These are phyloP conservation scores for Trilocha varians DNA, from an alignment of 2,888 invertebrate species.

Conservation along the genomic window DNA sequence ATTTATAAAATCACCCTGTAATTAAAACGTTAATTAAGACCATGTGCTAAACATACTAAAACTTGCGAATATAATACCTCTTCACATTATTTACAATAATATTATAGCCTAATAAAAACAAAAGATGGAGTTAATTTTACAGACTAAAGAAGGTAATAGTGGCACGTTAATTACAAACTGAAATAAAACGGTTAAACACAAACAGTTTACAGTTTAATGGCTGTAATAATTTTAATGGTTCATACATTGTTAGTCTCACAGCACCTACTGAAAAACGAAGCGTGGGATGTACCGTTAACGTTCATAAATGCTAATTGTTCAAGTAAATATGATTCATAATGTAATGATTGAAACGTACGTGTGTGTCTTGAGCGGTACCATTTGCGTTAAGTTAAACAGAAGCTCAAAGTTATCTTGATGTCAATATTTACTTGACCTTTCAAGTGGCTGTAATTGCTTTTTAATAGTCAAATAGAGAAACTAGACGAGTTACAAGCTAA, in stretches of 20 bases:
- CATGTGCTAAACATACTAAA: too few relatives aligned
- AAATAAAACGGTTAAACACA: slow-evolving; percentile 15
- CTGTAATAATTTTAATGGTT: too few relatives aligned
- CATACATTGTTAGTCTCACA: too few relatives aligned
- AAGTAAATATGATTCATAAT: background rate
- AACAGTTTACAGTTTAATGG: slow-evolving; percentile 9
- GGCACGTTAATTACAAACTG: background rate
- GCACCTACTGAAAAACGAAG: background rate
- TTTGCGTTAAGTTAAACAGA: background rate
- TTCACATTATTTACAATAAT: too few relatives aligned
- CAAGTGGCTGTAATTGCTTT: background rate
- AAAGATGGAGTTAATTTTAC: too few relatives aligned
- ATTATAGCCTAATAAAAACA: too few relatives aligned
- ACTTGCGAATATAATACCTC: too few relatives aligned
- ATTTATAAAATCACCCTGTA: too few relatives aligned
- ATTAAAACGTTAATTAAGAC: too few relatives aligned
- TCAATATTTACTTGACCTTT: background rate
- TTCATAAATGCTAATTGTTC: background rate
- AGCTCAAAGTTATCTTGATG: background rate
- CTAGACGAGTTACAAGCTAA: background rate
- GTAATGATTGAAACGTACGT: background rate
- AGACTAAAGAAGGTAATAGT: too few relatives aligned
- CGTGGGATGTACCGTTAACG: background rate
- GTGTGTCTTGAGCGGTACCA: background rate
- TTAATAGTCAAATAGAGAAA: background rate